Conservation (phyloP, 1,140 invertebrate species). For the Sycophila sp. region DNA sequence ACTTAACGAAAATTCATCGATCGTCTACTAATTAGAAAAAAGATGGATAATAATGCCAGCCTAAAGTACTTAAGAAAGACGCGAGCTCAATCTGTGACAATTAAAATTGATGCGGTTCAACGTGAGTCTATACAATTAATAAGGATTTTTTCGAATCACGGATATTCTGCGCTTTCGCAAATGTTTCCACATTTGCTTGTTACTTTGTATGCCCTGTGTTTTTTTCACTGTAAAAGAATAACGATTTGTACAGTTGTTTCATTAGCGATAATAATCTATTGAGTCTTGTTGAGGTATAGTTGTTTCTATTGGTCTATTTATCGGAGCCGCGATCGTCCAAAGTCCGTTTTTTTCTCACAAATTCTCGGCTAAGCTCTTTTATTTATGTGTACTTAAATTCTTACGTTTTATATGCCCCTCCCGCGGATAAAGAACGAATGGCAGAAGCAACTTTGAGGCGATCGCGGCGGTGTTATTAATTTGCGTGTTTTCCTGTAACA, state of each 20-base stretch:
- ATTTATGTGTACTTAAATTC: constrained; percentile 19
- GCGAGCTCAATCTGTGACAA: constrained; percentile 21
- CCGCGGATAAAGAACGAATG: constrained; percentile 17
- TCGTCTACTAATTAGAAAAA: constrained; percentile 27
- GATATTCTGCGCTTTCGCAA: constrained; percentile 30
- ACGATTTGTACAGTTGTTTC: constrained; percentile 65
- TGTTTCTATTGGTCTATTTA: constrained; percentile 68
- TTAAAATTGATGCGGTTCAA: constrained; percentile 20
- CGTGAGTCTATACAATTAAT: constrained; percentile 34
- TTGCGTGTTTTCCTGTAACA: constrained; percentile 63
- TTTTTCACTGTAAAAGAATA: constrained; percentile 67
- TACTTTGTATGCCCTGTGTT: constrained; percentile 33
- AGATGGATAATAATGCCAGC: constrained; percentile 31
- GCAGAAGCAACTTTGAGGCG: constrained; percentile 40
- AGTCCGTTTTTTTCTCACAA: constrained; percentile 35
- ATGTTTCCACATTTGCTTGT: no score
- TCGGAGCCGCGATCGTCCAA: constrained; percentile 52
- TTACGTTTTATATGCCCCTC: constrained; percentile 19
- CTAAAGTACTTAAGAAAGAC: constrained; percentile 33
- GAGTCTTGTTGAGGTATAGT: constrained; percentile 68
- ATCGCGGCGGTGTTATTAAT: constrained; percentile 54
- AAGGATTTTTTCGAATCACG: constrained; percentile 35
- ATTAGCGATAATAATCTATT: constrained; percentile 65
- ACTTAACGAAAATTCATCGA: background rate
- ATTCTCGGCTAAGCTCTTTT: constrained; percentile 29